Percentiles rank a stretch among this genome's conserved stretches.
Evolutionary conservation across 2,113 vertebrate genomes (phyloP).

Genomic region (Arothron firmamentum): DNA sequence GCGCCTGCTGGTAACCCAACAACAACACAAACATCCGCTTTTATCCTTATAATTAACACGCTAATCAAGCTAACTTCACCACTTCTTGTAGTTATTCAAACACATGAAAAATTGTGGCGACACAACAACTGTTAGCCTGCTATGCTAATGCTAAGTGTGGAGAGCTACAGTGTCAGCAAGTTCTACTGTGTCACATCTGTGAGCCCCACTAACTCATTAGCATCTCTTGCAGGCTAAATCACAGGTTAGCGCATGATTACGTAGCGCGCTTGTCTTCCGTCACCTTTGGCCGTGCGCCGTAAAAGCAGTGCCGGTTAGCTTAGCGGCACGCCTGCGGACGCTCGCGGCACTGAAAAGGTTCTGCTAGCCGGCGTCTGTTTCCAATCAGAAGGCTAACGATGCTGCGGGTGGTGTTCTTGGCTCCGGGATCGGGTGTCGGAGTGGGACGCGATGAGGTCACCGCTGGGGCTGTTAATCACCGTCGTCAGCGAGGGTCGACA

Average conservation of each 20-base stretch:
- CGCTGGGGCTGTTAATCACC: slow-evolving; percentile 2
- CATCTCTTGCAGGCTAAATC: slow-evolving; percentile 23
- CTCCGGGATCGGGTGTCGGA: slow-evolving; percentile 35
- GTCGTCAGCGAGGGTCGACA: too few species aligned
- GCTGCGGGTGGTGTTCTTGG: too few species aligned
- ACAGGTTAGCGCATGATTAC: slow-evolving; percentile 27
- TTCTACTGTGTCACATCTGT: too few species aligned
- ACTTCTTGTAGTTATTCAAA: too few species aligned
- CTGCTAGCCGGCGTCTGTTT: slow-evolving; percentile 46
- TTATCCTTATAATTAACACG: too few species aligned
- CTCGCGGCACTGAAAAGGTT: slow-evolving; percentile 28
- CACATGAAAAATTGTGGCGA: not conserved
- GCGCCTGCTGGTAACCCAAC: too few species aligned
- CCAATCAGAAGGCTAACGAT: slow-evolving; percentile 34
- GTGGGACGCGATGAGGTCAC: slow-evolving; percentile 28
- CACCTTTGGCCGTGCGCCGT: not conserved
- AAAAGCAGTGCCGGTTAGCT: not conserved
- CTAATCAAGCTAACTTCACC: too few species aligned
- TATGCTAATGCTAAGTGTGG: too few species aligned
- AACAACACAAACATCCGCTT: too few species aligned
- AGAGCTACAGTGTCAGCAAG: too few species aligned
- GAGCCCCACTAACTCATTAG: slow-evolving; percentile 7
- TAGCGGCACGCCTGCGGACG: slow-evolving; percentile 19
- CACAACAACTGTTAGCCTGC: too few species aligned
- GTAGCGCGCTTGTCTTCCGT: slow-evolving; percentile 11